Percentiles rank a stretch among this genome's conserved stretches.
phyloP scores from a whole-genome alignment of 2,888 invertebrate species.

The Nephrotoma guestfalica region DNA sequence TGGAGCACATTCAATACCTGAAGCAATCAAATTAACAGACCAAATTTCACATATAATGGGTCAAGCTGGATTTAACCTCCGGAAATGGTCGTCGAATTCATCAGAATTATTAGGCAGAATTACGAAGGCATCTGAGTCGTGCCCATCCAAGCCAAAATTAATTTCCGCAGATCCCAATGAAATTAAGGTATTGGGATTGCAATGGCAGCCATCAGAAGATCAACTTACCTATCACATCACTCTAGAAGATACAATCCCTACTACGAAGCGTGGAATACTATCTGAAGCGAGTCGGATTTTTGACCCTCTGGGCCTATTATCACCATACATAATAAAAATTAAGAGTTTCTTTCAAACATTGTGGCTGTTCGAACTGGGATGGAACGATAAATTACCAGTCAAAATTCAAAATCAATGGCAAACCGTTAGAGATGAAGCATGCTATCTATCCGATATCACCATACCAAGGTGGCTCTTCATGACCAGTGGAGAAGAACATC shows the following conservation, averaged over 20 bases:
- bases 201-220: not conserved
- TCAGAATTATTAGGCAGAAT: no score
- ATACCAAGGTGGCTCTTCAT: not conserved
- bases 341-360: not conserved
- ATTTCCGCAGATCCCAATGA: not conserved
- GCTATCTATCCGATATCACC: not conserved
- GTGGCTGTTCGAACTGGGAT: not conserved
- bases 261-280: not conserved
- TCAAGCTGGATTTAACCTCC: not conserved
- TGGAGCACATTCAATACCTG: no score
- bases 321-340: not conserved
- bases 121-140: no score
- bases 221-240: no score
- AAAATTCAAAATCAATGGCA: not conserved
- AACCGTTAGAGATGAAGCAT: not conserved
- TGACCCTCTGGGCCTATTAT: no score
- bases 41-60: not conserved
- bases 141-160: not conserved
- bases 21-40: not conserved
- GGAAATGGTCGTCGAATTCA: not conserved
- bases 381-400: not conserved
- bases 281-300: not conserved
- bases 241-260: not conserved
- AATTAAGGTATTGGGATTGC: not conserved
- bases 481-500: not conserved